Conservation (phyloP, 1,140 invertebrate genomes). For the Drosophila ironensis region DNA sequence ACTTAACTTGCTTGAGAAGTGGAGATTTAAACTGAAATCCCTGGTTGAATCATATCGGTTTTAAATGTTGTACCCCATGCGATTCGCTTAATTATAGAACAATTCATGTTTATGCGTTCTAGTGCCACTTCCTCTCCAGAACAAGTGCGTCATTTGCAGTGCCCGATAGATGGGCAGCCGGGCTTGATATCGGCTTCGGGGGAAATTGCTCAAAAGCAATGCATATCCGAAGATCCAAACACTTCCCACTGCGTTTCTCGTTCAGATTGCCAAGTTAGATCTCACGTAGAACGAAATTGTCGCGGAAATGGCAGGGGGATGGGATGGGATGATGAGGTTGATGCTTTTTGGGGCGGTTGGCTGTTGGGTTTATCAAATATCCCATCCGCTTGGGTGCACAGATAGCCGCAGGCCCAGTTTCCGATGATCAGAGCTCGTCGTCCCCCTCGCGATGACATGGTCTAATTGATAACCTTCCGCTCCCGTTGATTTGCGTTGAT, state of each 20-base stretch:
- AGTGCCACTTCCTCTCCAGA: not conserved
- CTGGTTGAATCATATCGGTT: too few relatives aligned
- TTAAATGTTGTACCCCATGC: too few relatives aligned
- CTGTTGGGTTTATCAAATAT: constrained; percentile 42
- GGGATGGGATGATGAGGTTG: not conserved
- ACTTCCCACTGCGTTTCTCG: constrained; percentile 13
- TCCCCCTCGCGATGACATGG: constrained; percentile 12
- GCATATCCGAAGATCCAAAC: not conserved
- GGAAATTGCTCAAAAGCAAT: constrained; percentile 34
- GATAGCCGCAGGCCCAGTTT: constrained; percentile 46
- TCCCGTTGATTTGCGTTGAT: constrained; percentile 48
- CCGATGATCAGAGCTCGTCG: constrained; percentile 41
- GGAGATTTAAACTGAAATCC: not conserved
- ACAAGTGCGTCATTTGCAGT: constrained; percentile 45
- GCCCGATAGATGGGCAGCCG: constrained; percentile 2
- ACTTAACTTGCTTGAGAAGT: not conserved
- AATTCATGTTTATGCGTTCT: too few relatives aligned
- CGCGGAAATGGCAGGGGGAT: not conserved
- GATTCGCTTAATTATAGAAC: too few relatives aligned
- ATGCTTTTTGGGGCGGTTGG: not conserved
- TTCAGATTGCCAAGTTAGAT: constrained; percentile 33
- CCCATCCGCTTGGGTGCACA: constrained; percentile 46
- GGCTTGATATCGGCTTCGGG: constrained; percentile 18
- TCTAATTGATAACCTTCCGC: constrained; percentile 75
- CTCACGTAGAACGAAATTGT: constrained; percentile 53